Evolutionary conservation across 1,140 invertebrate species (phyloP), one percentile per base, ranked within the genome.

Genomic region (Calliphora vicina): DNA sequence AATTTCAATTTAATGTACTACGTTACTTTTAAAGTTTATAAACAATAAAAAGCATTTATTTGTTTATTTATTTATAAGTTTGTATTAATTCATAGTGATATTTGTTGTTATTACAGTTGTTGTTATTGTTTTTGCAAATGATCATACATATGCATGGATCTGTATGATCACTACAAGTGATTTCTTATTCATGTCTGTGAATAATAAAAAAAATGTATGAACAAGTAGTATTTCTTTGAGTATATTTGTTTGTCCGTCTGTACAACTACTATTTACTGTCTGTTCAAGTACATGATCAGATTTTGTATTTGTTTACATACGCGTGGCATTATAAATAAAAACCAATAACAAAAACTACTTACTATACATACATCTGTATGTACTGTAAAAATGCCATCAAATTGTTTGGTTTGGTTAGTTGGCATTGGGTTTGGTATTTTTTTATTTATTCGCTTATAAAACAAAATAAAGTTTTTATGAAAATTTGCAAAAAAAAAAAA

Each of bases 261-360:
- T 25, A 10, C 35, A 5, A 35, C 10, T 35, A 35, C 10, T 35
- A 35, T 35, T 35, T 35, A 35, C 35, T 35, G 8, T 78, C n/a
- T 78, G 29, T 78, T 67, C 61, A 45, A 25, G 74, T 45, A 25
- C 74, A 25, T 78, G 74, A 27, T 23, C 61, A 25, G n/a, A 43
- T 78, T 45, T 76, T 76, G 6, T 42, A 20, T 20, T 78, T 78
- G 74, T 78, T 78, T 78, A 78, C 42, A 78, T 25, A 78, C 74
- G 74, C 74, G 74, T 43, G 74, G 74, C 35, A 25, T 78, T 78
- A 43, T 25, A 78, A 78, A 78, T 78, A 78, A 78, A 43, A 2
- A 67, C 6, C n/a, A 23, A 67, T 9, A 67, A 23, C 6, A 61
- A 9, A 67, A 67, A n/a, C n/a, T n/a, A n/a, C n/a, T n/a, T n/a